These are phyloP conservation scores for Eptesicus fuscus DNA, from an alignment of 2,113 vertebrate species.

Conservation along the genomic window DNA sequence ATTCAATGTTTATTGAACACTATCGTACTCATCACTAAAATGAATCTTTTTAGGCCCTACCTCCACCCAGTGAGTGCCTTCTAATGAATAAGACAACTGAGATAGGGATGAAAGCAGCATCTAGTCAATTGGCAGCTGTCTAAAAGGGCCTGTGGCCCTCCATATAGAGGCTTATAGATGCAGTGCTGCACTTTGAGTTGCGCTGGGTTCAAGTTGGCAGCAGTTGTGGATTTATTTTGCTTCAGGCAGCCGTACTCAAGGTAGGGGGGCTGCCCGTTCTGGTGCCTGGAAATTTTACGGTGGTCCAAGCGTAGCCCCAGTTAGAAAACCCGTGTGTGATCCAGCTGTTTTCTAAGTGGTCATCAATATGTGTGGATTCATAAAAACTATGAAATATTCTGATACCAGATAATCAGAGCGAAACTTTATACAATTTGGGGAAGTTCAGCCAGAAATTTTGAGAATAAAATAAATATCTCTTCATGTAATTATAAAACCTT, in stretches of 20 bases:
- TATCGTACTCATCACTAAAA: background rate
- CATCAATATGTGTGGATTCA: background rate
- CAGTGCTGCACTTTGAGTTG: background rate
- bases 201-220: background rate
- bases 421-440: background rate
- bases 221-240: slow-evolving; percentile 1
- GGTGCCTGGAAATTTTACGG: background rate
- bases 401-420: background rate
- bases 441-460: background rate
- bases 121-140: slow-evolving; percentile 10
- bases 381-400: slow-evolving; percentile 10
- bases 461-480: background rate
- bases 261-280: background rate
- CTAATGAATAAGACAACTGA: slow-evolving; percentile 40
- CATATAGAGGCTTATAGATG: slow-evolving; percentile 45
- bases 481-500: background rate
- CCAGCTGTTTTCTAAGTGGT: background rate
- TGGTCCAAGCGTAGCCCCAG: background rate
- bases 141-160: background rate
- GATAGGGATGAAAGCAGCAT: slow-evolving; percentile 1
- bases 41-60: background rate
- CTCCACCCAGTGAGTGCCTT: background rate
- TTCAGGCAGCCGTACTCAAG: background rate
- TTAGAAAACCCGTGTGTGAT: background rate
- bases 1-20: slow-evolving; percentile 9